A percentile compares a stretch with the other conserved stretches of the same genome.
phyloP scores from a whole-genome alignment of 1,140 invertebrate species.

The Stenopsyche tienmushanensis region DNA sequence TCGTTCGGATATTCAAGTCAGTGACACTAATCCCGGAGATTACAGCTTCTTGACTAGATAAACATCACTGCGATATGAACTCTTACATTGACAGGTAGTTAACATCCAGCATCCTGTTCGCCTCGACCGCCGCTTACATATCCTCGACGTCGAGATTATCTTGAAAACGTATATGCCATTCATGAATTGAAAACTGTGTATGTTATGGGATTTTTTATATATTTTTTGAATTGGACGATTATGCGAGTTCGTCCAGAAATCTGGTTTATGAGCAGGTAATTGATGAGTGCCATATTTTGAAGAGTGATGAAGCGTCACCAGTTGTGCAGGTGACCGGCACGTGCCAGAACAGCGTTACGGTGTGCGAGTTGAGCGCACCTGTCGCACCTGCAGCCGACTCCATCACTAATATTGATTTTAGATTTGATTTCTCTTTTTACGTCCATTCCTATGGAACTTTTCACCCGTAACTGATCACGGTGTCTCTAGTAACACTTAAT shows the following conservation, averaged over 20 bases:
- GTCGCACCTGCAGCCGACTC: slow-evolving; percentile 1
- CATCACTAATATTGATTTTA: neutral
- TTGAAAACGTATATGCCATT: no score
- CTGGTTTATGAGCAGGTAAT: no score
- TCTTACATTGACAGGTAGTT: neutral
- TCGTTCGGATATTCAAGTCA: neutral
- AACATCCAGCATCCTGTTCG: neutral
- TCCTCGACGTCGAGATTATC: no score
- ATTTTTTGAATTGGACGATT: no score
- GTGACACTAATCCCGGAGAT: neutral
- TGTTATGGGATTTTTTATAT: no score
- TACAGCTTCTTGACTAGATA: neutral
- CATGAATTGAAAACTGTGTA: no score
- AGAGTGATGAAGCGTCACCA: neutral
- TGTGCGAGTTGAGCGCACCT: slow-evolving; percentile 10
- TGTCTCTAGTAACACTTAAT: no score
- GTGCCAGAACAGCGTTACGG: slow-evolving; percentile 9
- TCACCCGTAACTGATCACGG: neutral
- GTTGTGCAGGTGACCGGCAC: neutral
- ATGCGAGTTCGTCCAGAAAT: no score
- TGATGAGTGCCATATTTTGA: neutral
- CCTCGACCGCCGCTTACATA: no score
- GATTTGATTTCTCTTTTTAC: neutral
- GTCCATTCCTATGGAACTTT: neutral
- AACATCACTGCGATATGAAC: neutral